Percentiles rank a stretch among this genome's conserved stretches.
These are phyloP conservation scores for Icerya purchasi DNA, from an alignment of 2,888 invertebrate species.

Conservation along the genomic window DNA sequence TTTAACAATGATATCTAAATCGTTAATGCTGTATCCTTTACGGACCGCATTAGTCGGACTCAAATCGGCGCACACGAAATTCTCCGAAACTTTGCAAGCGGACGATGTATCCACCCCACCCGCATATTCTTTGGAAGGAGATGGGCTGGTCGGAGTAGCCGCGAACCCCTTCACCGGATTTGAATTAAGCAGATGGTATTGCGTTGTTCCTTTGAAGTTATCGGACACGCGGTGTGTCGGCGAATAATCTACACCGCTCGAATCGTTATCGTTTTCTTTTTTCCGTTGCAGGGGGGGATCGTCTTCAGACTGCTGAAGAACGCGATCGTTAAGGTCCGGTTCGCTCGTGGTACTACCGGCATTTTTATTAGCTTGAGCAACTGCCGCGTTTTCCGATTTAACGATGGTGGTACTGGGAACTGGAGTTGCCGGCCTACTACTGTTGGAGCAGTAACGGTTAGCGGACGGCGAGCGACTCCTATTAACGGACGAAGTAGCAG, in stretches of 20 bases:
- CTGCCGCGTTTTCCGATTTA: neutral
- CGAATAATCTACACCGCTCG: constrained; percentile 26
- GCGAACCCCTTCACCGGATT: constrained; percentile 2
- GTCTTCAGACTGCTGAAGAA: neutral
- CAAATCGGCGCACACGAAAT: constrained; percentile 15
- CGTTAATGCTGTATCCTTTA: constrained; percentile 12
- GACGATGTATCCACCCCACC: constrained; percentile 26
- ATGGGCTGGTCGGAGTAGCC: neutral
- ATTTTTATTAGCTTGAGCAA: neutral
- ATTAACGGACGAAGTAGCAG: neutral
- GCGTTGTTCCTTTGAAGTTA: constrained; percentile 16
- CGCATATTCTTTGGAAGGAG: neutral
- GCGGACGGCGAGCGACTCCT: constrained; percentile 16
- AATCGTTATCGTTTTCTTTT: neutral
- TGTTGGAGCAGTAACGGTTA: constrained; percentile 16
- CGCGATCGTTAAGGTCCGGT: neutral
- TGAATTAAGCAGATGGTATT: constrained; percentile 11
- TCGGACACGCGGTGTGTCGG: constrained; percentile 23
- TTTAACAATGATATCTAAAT: constrained; percentile 7
- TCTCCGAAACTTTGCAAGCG: constrained; percentile 23
- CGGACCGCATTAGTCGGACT: constrained; percentile 1
- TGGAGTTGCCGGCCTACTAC: constrained; percentile 1
- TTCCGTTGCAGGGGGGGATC: neutral
- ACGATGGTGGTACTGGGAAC: neutral
- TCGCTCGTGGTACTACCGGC: neutral